Evolutionary conservation across 2,888 invertebrate genomes (phyloP).

Genomic region (Catocala nupta): DNA sequence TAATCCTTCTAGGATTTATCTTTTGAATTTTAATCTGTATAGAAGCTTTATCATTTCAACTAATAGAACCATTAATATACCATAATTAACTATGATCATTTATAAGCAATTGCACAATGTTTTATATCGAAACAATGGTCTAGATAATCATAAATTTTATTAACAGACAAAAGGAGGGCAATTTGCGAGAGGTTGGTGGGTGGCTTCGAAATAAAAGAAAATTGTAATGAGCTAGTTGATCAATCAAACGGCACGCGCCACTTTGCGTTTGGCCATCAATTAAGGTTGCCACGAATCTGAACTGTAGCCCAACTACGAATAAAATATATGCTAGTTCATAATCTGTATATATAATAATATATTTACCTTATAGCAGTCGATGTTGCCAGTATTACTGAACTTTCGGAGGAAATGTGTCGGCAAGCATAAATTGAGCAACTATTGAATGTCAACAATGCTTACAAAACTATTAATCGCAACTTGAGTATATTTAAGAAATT

Average conservation of each 20-base stretch:
- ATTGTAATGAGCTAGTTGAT: conserved; percentile 68
- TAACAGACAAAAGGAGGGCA: conserved; percentile 63
- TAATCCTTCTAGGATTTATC: neutral
- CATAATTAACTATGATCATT: conserved; percentile 34
- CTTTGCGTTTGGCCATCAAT: conserved; percentile 48
- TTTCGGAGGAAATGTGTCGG: conserved; percentile 13
- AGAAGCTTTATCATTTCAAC: conserved; percentile 4
- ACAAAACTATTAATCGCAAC: conserved; percentile 11
- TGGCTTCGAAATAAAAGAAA: conserved; percentile 54
- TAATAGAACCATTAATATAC: conserved; percentile 29
- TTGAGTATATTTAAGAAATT: conserved; percentile 7
- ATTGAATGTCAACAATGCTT: conserved; percentile 15
- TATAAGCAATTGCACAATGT: conserved; percentile 39
- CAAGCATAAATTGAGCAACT: conserved; percentile 8
- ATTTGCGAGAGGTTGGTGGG: conserved; percentile 42
- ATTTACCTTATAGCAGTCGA: neutral
- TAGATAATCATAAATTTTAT: conserved; percentile 59
- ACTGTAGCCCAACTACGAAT: too few species aligned
- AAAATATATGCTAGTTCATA: neutral
- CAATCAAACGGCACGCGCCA: conserved; percentile 74
- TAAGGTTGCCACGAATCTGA: conserved; percentile 40
- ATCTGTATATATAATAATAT: neutral
- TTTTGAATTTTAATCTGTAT: neutral
- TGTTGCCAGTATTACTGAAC: conserved; percentile 2
- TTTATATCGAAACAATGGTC: conserved; percentile 50